phyloP scores from a whole-genome alignment of 1,140 invertebrate species.

The Melanaphis sacchari region DNA sequence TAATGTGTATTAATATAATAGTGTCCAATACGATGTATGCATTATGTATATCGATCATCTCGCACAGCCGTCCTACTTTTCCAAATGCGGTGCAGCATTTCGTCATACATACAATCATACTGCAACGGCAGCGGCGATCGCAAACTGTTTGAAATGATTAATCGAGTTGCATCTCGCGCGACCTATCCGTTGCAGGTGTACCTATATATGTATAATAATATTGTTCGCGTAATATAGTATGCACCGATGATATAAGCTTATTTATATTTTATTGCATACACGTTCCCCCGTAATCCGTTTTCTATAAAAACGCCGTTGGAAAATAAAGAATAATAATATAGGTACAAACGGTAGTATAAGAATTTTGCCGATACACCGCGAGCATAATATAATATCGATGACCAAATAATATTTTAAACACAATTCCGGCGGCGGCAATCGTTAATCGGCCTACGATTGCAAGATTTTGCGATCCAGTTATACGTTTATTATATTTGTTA shows the following conservation, averaged over 20 bases:
- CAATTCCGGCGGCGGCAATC: background rate
- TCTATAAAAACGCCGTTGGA: background rate
- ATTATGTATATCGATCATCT: slow-evolving; percentile 28
- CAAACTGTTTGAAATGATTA: slow-evolving; percentile 27
- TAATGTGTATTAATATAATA: background rate
- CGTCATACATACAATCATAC: background rate
- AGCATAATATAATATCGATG: slow-evolving; percentile 27
- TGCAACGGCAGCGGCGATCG: background rate
- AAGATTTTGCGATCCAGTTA: slow-evolving; percentile 20
- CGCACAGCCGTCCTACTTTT: slow-evolving; percentile 15
- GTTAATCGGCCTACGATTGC: slow-evolving; percentile 22
- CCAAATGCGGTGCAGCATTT: slow-evolving; percentile 1
- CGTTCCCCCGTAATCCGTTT: background rate
- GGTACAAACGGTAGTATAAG: background rate
- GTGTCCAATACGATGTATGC: background rate
- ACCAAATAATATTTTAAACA: slow-evolving; percentile 27
- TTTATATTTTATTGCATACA: background rate
- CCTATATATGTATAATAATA: background rate
- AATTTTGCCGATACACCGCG: background rate
- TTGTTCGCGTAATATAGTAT: background rate
- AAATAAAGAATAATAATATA: background rate
- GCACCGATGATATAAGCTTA: background rate
- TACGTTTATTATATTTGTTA: slow-evolving; percentile 22
- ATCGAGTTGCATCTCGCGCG: slow-evolving; percentile 11
- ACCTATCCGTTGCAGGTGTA: background rate